A percentile compares a stretch with the other conserved stretches of the same genome.
Evolutionary conservation across 1,140 invertebrate genomes (phyloP).

Genomic region (Helicoverpa zea): DNA sequence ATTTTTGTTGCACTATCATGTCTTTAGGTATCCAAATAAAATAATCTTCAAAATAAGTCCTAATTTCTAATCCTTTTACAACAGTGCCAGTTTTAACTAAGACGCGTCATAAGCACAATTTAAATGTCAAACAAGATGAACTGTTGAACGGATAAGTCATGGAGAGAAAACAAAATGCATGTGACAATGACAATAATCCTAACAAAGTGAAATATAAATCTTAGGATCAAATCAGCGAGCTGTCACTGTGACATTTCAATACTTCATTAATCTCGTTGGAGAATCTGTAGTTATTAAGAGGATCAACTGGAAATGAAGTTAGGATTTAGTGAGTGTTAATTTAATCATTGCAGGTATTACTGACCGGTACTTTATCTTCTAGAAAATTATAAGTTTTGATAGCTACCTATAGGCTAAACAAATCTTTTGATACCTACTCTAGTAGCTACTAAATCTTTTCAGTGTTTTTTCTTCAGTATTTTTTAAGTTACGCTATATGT

Average conservation of each 20-base stretch:
- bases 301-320: background rate
- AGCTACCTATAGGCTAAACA: background rate
- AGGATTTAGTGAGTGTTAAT: no score
- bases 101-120: background rate
- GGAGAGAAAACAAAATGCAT: background rate
- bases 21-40: no score
- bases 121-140: conserved; percentile 1
- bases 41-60: no score
- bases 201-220: conserved; percentile 2
- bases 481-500: background rate
- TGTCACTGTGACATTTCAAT: background rate
- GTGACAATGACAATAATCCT: background rate
- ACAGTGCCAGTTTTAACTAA: background rate
- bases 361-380: no score
- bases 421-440: background rate
- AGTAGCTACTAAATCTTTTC: no score
- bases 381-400: no score
- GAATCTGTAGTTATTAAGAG: background rate
- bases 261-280: conserved; percentile 2
- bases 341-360: no score
- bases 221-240: background rate
- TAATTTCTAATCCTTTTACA: conserved; percentile 9
- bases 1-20: no score
- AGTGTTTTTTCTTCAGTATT: no score
- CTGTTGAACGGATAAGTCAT: background rate